Percentiles rank a stretch among this genome's conserved stretches.
Conservation (phyloP, 2,113 vertebrate species). For the Hypanus sabinus region DNA sequence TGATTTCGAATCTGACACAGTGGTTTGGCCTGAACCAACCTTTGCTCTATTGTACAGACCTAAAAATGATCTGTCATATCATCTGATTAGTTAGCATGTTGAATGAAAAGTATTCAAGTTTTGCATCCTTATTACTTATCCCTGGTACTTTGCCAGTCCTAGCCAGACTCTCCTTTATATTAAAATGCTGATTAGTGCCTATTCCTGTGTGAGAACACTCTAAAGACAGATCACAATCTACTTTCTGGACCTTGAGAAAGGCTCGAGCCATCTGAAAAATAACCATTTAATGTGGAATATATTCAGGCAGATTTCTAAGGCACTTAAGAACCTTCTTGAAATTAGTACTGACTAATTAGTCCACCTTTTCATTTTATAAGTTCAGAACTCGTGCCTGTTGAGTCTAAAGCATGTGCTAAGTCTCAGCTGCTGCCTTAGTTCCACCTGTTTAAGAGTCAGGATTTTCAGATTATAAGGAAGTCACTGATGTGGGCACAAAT, state of each 20-base stretch:
- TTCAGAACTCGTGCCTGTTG: neutral
- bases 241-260: slow-evolving; percentile 5
- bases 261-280: neutral
- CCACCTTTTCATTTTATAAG: neutral
- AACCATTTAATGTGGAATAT: neutral
- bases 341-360: neutral
- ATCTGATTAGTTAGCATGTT: neutral
- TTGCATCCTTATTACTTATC: neutral
- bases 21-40: neutral
- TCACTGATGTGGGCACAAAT: neutral
- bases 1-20: neutral
- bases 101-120: slow-evolving; percentile 16
- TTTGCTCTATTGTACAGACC: neutral
- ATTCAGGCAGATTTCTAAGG: neutral
- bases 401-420: neutral
- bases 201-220: neutral
- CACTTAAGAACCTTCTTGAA: neutral
- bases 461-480: neutral
- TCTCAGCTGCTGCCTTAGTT: neutral
- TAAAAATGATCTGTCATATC: neutral
- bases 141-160: neutral
- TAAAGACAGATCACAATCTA: neutral
- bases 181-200: slow-evolving; percentile 6
- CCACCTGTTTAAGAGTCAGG: neutral
- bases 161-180: slow-evolving; percentile 6